Conservation (phyloP, 2,797 vertebrate species). For the Chromis chromis region DNA sequence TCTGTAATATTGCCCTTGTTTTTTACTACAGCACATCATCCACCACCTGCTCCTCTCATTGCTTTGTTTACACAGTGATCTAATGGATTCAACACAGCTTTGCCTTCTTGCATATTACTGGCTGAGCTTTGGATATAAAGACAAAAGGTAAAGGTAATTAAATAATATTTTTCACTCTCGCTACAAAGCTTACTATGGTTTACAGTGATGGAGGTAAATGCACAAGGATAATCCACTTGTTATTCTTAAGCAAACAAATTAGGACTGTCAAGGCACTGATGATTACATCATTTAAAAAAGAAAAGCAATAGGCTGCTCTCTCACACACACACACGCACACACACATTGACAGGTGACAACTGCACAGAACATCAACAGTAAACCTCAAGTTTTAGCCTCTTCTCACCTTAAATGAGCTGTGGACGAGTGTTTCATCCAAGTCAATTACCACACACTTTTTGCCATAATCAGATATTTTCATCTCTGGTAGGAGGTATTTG, state of each 20-base stretch:
- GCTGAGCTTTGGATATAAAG: conserved; percentile 6
- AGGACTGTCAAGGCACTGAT: background rate
- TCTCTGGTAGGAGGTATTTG: conserved; percentile 98
- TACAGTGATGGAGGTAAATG: too few relatives aligned
- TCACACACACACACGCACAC: background rate
- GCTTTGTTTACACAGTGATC: conserved; percentile 38
- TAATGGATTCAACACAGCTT: conserved; percentile 7
- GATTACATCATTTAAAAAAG: background rate
- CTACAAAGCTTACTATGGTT: background rate
- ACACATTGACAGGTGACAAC: background rate
- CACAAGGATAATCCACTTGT: background rate
- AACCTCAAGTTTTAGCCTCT: background rate
- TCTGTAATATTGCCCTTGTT: background rate
- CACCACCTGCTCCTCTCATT: conserved; percentile 35
- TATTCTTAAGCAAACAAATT: background rate
- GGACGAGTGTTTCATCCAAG: conserved; percentile 97
- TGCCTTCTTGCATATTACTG: conserved; percentile 13
- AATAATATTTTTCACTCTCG: background rate
- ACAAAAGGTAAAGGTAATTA: background rate
- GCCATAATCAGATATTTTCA: conserved; percentile 94
- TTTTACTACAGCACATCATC: conserved; percentile 22
- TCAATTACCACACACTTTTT: conserved; percentile 99
- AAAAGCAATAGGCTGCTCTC: background rate
- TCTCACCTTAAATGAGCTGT: conserved; percentile 99
- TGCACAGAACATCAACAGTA: background rate